These are phyloP conservation scores for Colletes gigas DNA, from an alignment of 1,140 invertebrate species.

Conservation along the genomic window DNA sequence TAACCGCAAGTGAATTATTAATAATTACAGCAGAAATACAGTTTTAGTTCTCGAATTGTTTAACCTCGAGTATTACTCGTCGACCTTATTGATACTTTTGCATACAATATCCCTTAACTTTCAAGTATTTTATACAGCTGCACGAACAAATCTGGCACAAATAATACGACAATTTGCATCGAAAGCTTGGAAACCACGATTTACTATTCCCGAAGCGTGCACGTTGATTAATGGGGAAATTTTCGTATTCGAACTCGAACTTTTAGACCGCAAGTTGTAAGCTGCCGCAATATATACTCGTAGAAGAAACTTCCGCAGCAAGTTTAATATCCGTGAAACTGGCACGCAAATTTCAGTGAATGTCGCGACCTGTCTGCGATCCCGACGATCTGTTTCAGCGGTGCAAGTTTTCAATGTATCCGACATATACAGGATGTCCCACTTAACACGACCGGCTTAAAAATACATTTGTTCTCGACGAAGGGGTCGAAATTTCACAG, in stretches of 20 bases:
- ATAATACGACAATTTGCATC: background rate
- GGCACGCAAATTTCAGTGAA: slow-evolving; percentile 33
- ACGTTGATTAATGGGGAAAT: slow-evolving; percentile 29
- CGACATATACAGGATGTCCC: background rate
- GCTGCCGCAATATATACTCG: slow-evolving; percentile 23
- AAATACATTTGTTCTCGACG: too few species aligned
- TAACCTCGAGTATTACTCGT: too few species aligned
- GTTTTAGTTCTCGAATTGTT: too few species aligned
- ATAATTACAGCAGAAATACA: too few species aligned
- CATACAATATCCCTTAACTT: too few species aligned
- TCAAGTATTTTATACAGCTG: too few species aligned
- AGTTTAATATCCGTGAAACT: slow-evolving; percentile 43
- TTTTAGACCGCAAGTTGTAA: slow-evolving; percentile 24
- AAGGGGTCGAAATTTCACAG: too few species aligned
- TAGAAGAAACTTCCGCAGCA: slow-evolving; percentile 20
- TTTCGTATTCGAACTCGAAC: slow-evolving; percentile 22
- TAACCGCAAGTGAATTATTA: too few species aligned
- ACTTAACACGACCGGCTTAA: too few species aligned
- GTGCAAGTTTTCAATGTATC: slow-evolving; percentile 26
- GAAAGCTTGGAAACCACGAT: background rate
- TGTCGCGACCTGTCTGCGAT: slow-evolving; percentile 33
- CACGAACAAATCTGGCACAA: too few species aligned
- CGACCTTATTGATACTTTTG: too few species aligned
- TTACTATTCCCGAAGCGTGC: background rate
- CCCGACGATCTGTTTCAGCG: slow-evolving; percentile 27